phyloP scores from a whole-genome alignment of 1,140 invertebrate genomes.

The roundworm (Caenorhabditis elegans) region DNA sequence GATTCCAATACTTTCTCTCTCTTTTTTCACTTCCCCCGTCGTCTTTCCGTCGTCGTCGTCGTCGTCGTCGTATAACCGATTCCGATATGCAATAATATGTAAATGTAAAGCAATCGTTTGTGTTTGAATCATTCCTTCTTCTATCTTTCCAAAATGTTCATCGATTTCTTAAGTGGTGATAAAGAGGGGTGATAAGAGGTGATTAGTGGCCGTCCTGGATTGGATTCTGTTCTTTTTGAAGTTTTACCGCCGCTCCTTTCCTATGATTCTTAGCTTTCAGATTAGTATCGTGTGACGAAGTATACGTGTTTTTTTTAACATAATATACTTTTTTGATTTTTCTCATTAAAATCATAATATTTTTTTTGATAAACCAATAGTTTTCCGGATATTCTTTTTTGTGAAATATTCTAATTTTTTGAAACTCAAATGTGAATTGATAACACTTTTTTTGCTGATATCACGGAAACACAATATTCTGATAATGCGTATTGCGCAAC shows the following conservation, averaged over 20 bases:
- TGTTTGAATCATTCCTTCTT: not conserved
- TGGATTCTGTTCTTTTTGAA: not conserved
- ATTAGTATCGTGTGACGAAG: too few species aligned
- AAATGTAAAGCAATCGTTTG: conserved; percentile 23
- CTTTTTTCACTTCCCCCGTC: not conserved
- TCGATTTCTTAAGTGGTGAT: not conserved
- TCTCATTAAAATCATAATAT: too few species aligned
- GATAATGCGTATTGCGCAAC: too few species aligned
- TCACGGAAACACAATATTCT: too few species aligned
- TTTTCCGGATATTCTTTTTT: too few species aligned
- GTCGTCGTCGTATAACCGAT: not conserved
- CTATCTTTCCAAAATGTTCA: not conserved
- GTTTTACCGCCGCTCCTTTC: not conserved
- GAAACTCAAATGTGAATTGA: too few species aligned
- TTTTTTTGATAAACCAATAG: too few species aligned
- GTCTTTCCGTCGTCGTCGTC: too few species aligned
- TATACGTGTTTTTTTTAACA: too few species aligned
- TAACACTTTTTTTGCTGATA: too few species aligned
- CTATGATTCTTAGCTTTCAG: too few species aligned
- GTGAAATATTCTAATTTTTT: too few species aligned
- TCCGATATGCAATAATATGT: conserved; percentile 21
- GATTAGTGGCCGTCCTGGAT: conserved; percentile 27
- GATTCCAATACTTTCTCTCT: not conserved
- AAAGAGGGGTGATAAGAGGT: conserved; percentile 4
- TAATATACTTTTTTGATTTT: not conserved